These are phyloP conservation scores for Drosophila neotestacea DNA, from an alignment of 2,888 invertebrate genomes.

Conservation along the genomic window DNA sequence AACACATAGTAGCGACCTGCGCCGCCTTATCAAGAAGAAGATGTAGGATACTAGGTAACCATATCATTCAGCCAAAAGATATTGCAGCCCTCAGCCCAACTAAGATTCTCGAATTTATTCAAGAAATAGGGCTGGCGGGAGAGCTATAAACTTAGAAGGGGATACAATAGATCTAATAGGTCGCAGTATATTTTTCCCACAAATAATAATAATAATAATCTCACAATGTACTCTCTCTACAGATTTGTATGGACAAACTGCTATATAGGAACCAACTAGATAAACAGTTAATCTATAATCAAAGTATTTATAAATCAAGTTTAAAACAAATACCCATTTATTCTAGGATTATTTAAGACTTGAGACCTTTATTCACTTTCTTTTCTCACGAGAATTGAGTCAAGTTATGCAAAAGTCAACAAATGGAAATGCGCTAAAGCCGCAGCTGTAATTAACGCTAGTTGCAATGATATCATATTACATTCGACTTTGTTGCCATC, in stretches of 20 bases:
- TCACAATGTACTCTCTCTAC: neutral
- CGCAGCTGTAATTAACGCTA: conserved; percentile 77
- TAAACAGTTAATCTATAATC: conserved; percentile 16
- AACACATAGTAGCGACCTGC: too few relatives aligned
- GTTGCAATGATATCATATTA: conserved; percentile 76
- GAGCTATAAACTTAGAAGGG: too few relatives aligned
- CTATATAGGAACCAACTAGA: neutral
- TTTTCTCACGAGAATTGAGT: conserved; percentile 57
- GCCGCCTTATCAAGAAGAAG: too few relatives aligned
- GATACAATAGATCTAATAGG: too few relatives aligned
- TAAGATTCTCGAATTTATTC: too few relatives aligned
- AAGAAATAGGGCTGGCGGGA: too few relatives aligned
- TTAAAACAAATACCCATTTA: conserved; percentile 7
- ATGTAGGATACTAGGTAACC: too few relatives aligned
- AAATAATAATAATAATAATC: too few relatives aligned
- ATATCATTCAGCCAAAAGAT: too few relatives aligned
- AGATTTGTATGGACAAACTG: neutral
- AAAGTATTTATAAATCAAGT: conserved; percentile 7
- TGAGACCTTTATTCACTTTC: conserved; percentile 26
- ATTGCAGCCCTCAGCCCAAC: too few relatives aligned
- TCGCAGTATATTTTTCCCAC: too few relatives aligned
- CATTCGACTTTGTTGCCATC: conserved; percentile 59
- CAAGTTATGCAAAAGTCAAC: conserved; percentile 66
- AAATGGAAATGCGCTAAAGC: conserved; percentile 63
- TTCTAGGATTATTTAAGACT: conserved; percentile 21